Evolutionary conservation across 1,140 invertebrate genomes (phyloP).

Genomic region (Bombus balteatus): DNA sequence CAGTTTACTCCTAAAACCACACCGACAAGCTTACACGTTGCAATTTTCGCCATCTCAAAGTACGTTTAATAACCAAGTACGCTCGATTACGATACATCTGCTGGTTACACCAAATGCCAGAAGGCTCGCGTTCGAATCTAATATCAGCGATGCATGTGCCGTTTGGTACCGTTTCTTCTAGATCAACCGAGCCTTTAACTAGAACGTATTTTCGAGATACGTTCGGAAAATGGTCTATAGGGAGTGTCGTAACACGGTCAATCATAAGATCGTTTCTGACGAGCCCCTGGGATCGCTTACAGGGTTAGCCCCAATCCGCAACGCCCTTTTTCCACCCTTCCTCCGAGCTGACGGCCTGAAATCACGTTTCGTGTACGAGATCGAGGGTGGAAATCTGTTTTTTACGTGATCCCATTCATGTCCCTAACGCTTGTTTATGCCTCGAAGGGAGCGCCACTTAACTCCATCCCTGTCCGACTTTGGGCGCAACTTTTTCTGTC

Average conservation of each 20-base stretch:
- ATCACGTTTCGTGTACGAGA: conserved; percentile 71
- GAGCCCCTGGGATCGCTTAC: conserved; percentile 79
- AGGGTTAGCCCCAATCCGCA: conserved; percentile 62
- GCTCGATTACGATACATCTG: neutral
- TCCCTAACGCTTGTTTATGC: conserved; percentile 72
- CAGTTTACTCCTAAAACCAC: neutral
- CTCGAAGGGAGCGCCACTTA: conserved; percentile 66
- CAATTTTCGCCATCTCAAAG: neutral
- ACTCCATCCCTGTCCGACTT: conserved; percentile 7
- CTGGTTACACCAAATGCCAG: neutral
- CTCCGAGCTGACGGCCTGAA: conserved; percentile 66
- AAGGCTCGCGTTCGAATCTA: neutral
- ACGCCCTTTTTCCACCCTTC: conserved; percentile 65
- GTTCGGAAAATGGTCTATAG: conserved; percentile 76
- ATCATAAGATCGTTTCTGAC: conserved; percentile 81
- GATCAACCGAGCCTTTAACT: neutral
- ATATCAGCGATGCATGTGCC: neutral
- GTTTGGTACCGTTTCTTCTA: neutral
- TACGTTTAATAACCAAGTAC: neutral
- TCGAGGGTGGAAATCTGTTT: conserved; percentile 79
- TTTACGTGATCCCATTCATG: conserved; percentile 78
- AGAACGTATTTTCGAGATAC: conserved; percentile 29
- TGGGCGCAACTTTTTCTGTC: neutral
- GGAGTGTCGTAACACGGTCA: conserved; percentile 81
- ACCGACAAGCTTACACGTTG: neutral